Percentiles rank a stretch among this genome's conserved stretches.
Conservation (phyloP, 2,113 vertebrate genomes). For the Anhinga anhinga region DNA sequence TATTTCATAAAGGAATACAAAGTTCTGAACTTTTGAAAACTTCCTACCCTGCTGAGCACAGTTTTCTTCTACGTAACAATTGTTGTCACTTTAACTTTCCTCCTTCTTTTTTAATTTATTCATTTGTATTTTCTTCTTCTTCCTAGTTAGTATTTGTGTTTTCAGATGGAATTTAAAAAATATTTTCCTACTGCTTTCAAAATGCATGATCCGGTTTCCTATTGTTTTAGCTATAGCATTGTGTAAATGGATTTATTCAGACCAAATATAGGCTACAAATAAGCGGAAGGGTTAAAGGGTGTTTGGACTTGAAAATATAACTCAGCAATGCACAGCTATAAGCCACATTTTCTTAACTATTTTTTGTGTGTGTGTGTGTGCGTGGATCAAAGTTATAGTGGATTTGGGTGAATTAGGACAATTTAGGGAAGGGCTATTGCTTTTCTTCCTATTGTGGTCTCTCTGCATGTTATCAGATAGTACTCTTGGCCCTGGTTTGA, state of each 20-base stretch:
- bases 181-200: not conserved
- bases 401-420: not conserved
- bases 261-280: not conserved
- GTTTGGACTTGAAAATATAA: not conserved
- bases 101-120: not conserved
- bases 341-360: not conserved
- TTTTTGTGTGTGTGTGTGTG: not conserved
- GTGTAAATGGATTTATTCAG: not conserved
- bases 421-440: not conserved
- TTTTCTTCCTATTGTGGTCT: not conserved
- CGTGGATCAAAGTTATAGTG: not conserved
- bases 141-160: not conserved
- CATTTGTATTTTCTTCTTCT: not conserved
- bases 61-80: not conserved
- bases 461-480: not conserved
- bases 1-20: slow-evolving; percentile 1
- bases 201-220: not conserved
- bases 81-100: not conserved
- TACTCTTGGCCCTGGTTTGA: not conserved
- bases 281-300: not conserved
- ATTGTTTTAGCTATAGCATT: not conserved
- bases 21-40: slow-evolving; percentile 7
- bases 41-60: not conserved
- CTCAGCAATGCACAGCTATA: not conserved
- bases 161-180: not conserved